phyloP scores from a whole-genome alignment of 2,888 invertebrate species.

The Galerucella calmariensis region DNA sequence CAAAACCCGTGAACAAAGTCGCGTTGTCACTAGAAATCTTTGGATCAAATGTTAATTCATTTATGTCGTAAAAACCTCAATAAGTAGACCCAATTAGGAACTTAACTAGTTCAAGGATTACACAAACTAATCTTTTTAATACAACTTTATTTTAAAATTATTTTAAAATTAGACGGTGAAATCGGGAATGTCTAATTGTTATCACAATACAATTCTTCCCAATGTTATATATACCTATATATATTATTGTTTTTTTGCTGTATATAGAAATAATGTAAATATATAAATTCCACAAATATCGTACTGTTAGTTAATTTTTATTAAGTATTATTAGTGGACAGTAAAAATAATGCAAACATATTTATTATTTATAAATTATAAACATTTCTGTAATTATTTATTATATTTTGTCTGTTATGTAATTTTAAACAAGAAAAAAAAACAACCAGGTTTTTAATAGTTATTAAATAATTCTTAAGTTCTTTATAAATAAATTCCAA shows the following conservation, averaged over 20 bases:
- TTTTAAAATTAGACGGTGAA: no score
- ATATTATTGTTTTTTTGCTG: slow-evolving; percentile 17
- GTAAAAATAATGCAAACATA: slow-evolving; percentile 26
- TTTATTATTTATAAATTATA: slow-evolving; percentile 38
- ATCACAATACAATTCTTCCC: no score
- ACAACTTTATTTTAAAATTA: no score
- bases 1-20: no score
- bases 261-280: slow-evolving; percentile 35
- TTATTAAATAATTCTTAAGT: slow-evolving; percentile 8
- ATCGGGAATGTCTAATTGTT: no score
- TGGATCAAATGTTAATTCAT: no score
- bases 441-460: slow-evolving; percentile 9
- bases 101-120: no score
- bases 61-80: no score
- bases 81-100: no score
- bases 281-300: slow-evolving; percentile 31
- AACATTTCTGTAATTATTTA: slow-evolving; percentile 31
- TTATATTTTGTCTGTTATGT: slow-evolving; percentile 33
- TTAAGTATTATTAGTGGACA: slow-evolving; percentile 11
- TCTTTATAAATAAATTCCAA: not conserved
- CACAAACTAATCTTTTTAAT: no score
- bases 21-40: no score
- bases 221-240: not conserved
- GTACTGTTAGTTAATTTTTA: slow-evolving; percentile 34
- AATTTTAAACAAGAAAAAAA: slow-evolving; percentile 20